Evolutionary conservation across 2,888 invertebrate genomes (phyloP).

Genomic region (Cacoxenus indagator): DNA sequence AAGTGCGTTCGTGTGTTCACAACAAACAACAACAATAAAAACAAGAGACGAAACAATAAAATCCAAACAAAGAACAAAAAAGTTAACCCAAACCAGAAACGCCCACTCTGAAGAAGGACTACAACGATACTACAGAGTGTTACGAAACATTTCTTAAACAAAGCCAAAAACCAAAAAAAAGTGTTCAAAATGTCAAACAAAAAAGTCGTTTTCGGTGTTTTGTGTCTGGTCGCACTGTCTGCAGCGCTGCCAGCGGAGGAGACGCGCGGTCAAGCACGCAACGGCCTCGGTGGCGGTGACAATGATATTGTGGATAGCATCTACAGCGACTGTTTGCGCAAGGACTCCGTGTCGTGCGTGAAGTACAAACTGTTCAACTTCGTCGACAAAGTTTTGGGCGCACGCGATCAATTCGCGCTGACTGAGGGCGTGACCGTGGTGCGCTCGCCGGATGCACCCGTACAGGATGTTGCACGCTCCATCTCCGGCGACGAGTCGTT

Average conservation of each 20-base stretch:
- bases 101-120: slow-evolving; percentile 42
- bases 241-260: slow-evolving; percentile 83
- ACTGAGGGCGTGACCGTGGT: slow-evolving; percentile 88
- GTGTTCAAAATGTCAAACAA: slow-evolving; percentile 70
- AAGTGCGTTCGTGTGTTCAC: slow-evolving; percentile 56
- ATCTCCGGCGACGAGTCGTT: slow-evolving; percentile 77
- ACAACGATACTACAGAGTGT: no score
- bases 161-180: slow-evolving; percentile 42
- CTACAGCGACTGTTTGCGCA: slow-evolving; percentile 83
- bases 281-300: slow-evolving; percentile 76
- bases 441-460: slow-evolving; percentile 79
- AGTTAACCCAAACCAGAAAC: slow-evolving; percentile 1
- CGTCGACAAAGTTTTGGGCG: slow-evolving; percentile 86
- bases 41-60: slow-evolving; percentile 33
- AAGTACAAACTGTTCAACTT: slow-evolving; percentile 89
- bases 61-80: slow-evolving; percentile 36
- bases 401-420: slow-evolving; percentile 83
- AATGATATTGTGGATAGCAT: slow-evolving; percentile 85
- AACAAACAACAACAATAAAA: slow-evolving; percentile 14
- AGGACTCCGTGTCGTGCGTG: slow-evolving; percentile 87
- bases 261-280: slow-evolving; percentile 74
- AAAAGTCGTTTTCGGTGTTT: slow-evolving; percentile 72
- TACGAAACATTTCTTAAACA: slow-evolving; percentile 25
- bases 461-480: slow-evolving; percentile 85
- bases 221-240: slow-evolving; percentile 74